These are phyloP conservation scores for Gallinago undulata DNA, from an alignment of 2,113 vertebrate species.

Conservation along the genomic window DNA sequence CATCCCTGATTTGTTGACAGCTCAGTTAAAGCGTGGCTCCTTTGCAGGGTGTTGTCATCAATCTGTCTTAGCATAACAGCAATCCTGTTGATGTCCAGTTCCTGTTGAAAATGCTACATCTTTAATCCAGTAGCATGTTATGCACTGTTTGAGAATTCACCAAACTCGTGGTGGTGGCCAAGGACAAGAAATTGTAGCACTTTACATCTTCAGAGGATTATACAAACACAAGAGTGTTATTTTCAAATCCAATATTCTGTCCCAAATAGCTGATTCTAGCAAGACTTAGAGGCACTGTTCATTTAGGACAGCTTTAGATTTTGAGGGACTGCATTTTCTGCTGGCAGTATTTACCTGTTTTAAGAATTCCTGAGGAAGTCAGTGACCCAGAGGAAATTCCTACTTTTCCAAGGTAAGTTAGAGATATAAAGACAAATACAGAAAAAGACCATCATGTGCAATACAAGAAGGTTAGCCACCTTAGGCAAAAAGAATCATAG, in stretches of 20 bases:
- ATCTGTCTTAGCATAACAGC: background rate
- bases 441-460: background rate
- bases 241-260: background rate
- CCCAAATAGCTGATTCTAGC: background rate
- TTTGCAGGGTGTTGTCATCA: background rate
- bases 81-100: background rate
- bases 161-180: accelerated
- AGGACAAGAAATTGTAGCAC: background rate
- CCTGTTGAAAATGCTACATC: background rate
- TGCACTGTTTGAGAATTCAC: background rate
- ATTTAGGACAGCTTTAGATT: background rate
- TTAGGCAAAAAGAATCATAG: background rate
- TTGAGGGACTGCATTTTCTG: background rate
- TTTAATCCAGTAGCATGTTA: background rate
- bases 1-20: background rate
- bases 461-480: background rate
- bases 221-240: background rate
- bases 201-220: background rate
- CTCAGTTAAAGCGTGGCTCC: background rate
- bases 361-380: background rate
- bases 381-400: background rate
- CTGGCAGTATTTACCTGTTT: background rate
- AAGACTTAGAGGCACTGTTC: background rate
- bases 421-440: background rate
- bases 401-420: background rate